phyloP scores from a whole-genome alignment of 2,888 invertebrate genomes.

The Bruchidius siliquastri region DNA sequence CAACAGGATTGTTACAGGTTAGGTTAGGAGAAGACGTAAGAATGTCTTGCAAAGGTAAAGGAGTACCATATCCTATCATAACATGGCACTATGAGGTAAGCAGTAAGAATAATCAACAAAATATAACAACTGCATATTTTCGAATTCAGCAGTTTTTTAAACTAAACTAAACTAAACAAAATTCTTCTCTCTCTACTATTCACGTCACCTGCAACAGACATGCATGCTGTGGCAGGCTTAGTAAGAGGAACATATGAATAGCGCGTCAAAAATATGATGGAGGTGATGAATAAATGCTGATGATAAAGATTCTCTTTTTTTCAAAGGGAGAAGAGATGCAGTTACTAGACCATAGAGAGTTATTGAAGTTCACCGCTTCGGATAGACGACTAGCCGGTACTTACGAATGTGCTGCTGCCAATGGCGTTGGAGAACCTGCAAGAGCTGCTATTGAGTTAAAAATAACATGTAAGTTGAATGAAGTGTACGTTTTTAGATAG shows the following conservation, averaged over 20 bases:
- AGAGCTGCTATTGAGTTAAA: constrained; percentile 62
- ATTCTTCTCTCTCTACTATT: too few relatives aligned
- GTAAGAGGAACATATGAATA: too few relatives aligned
- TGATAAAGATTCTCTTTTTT: background rate
- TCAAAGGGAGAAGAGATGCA: constrained; percentile 59
- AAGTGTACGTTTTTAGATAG: too few relatives aligned
- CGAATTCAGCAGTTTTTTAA: too few relatives aligned
- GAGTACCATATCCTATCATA: constrained; percentile 68
- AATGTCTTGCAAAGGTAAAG: constrained; percentile 67
- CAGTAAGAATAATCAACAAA: background rate
- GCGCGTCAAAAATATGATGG: too few relatives aligned
- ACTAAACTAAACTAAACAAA: too few relatives aligned
- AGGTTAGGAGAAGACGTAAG: constrained; percentile 69
- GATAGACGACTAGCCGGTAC: constrained; percentile 64
- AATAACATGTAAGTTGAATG: constrained; percentile 61
- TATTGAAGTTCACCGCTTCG: constrained; percentile 61
- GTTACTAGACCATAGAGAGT: constrained; percentile 56
- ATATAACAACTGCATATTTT: too few relatives aligned
- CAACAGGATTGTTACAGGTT: constrained; percentile 66
- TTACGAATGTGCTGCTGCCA: constrained; percentile 68
- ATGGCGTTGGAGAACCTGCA: constrained; percentile 71
- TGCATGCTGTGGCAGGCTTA: too few relatives aligned
- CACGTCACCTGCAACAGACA: too few relatives aligned
- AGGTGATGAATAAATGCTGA: too few relatives aligned
- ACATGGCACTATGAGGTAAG: constrained; percentile 63